Percentiles rank a stretch among this genome's conserved stretches.
phyloP scores from a whole-genome alignment of 2,888 invertebrate genomes.

The Melanargia galathea region DNA sequence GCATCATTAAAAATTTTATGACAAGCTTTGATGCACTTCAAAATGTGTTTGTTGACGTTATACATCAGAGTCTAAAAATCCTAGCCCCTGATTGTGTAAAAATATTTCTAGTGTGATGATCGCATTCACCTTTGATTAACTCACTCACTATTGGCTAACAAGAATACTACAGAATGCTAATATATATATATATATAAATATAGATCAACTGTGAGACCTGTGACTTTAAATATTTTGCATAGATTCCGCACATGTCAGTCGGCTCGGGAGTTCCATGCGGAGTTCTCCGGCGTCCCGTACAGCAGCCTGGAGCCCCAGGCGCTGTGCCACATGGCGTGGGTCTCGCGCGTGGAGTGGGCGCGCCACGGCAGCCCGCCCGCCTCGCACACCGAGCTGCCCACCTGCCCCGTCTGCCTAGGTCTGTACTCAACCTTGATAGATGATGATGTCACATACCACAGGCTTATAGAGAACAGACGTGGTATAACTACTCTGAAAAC shows the following conservation, averaged over 20 bases:
- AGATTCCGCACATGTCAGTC: slow-evolving; percentile 88
- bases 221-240: slow-evolving; percentile 12
- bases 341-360: slow-evolving; percentile 94
- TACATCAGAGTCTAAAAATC: no score
- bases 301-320: slow-evolving; percentile 96
- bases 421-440: background rate
- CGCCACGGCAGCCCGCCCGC: slow-evolving; percentile 87
- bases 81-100: background rate
- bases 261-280: slow-evolving; percentile 95
- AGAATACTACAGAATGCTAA: no score
- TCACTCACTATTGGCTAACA: background rate
- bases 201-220: no score
- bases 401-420: slow-evolving; percentile 96
- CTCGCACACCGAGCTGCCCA: slow-evolving; percentile 96
- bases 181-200: no score
- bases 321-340: slow-evolving; percentile 97
- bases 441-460: no score
- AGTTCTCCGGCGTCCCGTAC: slow-evolving; percentile 96
- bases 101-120: no score
- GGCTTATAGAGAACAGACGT: no score
- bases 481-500: no score
- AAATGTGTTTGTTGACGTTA: no score
- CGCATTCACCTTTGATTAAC: no score
- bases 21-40: no score
- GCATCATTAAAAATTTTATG: no score